Evolutionary conservation across 2,888 invertebrate genomes (phyloP), one percentile per base, ranked within the genome.

Genomic region (Synergus laeviventris): DNA sequence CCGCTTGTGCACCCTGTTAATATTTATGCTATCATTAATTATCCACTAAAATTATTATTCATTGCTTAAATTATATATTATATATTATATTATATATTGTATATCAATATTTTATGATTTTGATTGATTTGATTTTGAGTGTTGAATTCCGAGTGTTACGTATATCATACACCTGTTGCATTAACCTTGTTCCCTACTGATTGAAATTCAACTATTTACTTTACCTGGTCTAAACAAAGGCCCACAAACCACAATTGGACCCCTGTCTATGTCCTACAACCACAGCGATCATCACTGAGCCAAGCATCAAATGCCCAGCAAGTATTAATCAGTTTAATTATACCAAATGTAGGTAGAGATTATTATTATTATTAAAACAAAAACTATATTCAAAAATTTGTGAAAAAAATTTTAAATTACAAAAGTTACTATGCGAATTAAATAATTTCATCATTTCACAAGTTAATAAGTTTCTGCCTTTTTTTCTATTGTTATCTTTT

Each of bases 151-250:
- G n/a, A 36, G 36, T 49, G 11, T n/a, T 36, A 70, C 45, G 45
- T 45, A 45, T n/a, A 64, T 66, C 2, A 14, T 14, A 24, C 59
- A 70, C 70, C 70, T 70, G 70, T 70, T 70, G 70, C 45, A 54
- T 54, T 62, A 18, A 70, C 18, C 49, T 36, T 31, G 11, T 24
- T 70, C 36, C 31, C 49, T 18, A 70, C 36, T 70, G 49, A 54
- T 70, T 70, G 31, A 70, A 70, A 70, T 54, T 70, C 49, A 70
- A 54, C 70, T 70, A 70, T 70, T 49, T 54, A 70, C 70, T 70
- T 7, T 54, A 16, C 45, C 49, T 49, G 12, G n/a, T 36, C 45
- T 36, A 36, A 70, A 70, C 70, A 70, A 70, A 54, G 49, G 31
- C 49, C 70, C 70, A 18, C 70, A 49, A 70, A 70, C 70, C 70